Percentiles rank a stretch among this genome's conserved stretches.
Conservation (phyloP, 2,797 vertebrate genomes). For the Xerus rutilus region DNA sequence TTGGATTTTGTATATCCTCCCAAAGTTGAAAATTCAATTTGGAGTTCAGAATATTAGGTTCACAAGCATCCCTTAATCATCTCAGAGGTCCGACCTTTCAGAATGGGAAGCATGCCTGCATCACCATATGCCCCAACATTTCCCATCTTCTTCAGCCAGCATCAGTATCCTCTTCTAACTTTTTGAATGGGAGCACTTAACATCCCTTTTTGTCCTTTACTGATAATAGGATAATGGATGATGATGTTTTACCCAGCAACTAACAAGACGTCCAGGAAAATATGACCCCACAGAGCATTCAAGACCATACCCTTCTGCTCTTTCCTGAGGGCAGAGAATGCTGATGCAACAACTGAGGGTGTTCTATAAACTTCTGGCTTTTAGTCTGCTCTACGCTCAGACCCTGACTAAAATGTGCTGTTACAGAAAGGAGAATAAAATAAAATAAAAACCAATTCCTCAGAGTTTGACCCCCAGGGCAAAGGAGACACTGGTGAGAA, state of each 20-base stretch:
- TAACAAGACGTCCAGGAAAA: neutral
- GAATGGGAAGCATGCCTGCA: rapidly evolving
- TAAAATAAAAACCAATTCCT: slow-evolving; percentile 61
- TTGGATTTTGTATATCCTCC: neutral
- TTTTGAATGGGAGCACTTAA: neutral
- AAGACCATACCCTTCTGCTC: neutral
- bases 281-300: neutral
- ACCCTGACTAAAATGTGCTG: slow-evolving; percentile 16
- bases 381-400: neutral
- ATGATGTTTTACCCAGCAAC: neutral
- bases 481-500: slow-evolving; percentile 82
- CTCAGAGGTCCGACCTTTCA: neutral
- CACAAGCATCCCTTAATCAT: neutral
- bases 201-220: neutral
- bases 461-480: slow-evolving; percentile 51
- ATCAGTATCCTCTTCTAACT: neutral
- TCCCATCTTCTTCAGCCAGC: neutral
- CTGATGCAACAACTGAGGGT: neutral
- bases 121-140: no score
- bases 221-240: neutral
- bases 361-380: slow-evolving; percentile 21
- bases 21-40: neutral
- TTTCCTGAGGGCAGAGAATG: neutral
- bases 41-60: neutral
- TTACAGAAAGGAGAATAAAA: slow-evolving; percentile 56